Evolutionary conservation across 2,113 vertebrate species (phyloP).

Genomic region (Fregata magnificens): DNA sequence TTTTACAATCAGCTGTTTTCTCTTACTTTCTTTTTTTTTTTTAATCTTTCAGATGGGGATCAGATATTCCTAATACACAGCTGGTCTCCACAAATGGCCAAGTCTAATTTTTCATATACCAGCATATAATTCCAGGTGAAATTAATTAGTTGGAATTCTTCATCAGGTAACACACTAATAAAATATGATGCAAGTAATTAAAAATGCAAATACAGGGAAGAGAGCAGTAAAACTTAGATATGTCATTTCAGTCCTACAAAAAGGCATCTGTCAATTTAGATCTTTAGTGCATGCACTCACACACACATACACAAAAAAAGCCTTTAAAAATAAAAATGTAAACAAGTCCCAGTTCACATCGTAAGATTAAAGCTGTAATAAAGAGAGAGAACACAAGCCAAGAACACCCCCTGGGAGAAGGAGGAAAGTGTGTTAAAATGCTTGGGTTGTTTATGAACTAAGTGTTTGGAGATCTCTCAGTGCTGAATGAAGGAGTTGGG

Average conservation of each 20-base stretch:
- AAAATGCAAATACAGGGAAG: slow-evolving; percentile 65
- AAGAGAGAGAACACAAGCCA: slow-evolving; percentile 33
- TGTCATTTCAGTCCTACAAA: slow-evolving; percentile 61
- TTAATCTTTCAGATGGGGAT: slow-evolving; percentile 56
- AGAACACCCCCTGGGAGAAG: slow-evolving; percentile 27
- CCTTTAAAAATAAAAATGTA: slow-evolving; percentile 58
- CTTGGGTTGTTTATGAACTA: slow-evolving; percentile 46
- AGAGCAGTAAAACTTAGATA: slow-evolving; percentile 41
- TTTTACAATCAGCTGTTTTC: slow-evolving; percentile 73
- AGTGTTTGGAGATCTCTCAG: slow-evolving; percentile 8
- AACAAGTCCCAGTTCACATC: slow-evolving; percentile 12
- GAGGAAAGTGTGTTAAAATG: slow-evolving; percentile 34
- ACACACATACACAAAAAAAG: background rate
- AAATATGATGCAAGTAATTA: slow-evolving; percentile 70
- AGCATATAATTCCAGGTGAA: slow-evolving; percentile 69
- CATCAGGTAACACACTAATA: slow-evolving; percentile 66
- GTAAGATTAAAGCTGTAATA: slow-evolving; percentile 52
- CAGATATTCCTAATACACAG: slow-evolving; percentile 70
- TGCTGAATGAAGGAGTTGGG: slow-evolving; percentile 29
- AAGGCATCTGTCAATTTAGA: slow-evolving; percentile 66
- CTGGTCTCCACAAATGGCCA: slow-evolving; percentile 66
- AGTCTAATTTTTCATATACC: slow-evolving; percentile 59
- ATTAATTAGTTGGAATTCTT: slow-evolving; percentile 72
- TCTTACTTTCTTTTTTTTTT: slow-evolving; percentile 35
- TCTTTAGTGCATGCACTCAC: background rate